phyloP scores from a whole-genome alignment of 2,888 invertebrate species.

The Plutella xylostella region DNA sequence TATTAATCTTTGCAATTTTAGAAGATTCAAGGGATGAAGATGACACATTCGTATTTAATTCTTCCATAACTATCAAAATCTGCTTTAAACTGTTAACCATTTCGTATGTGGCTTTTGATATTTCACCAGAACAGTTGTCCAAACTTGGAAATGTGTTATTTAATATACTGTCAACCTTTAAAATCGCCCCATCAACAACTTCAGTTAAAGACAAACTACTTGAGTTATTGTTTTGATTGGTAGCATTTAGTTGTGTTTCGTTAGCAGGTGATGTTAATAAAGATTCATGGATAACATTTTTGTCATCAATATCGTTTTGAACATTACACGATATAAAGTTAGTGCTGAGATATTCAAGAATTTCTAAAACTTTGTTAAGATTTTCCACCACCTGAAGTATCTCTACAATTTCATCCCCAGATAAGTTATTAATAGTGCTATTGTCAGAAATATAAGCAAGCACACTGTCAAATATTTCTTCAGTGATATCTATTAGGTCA shows the following conservation, averaged over 20 bases:
- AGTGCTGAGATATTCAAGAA: constrained; percentile 2
- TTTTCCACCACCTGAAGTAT: neutral
- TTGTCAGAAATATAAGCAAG: neutral
- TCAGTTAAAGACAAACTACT: neutral
- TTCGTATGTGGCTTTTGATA: neutral
- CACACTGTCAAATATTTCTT: constrained; percentile 1
- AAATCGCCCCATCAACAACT: neutral
- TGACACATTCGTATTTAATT: too few relatives aligned
- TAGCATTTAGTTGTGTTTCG: too few relatives aligned
- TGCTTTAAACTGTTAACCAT: neutral
- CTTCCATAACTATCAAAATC: neutral
- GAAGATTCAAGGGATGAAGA: too few relatives aligned
- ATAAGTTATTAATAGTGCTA: neutral
- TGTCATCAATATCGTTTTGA: too few relatives aligned
- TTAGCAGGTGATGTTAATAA: too few relatives aligned
- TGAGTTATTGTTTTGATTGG: neutral
- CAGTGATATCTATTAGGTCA: constrained; percentile 1
- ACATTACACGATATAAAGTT: too few relatives aligned
- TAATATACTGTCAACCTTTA: neutral
- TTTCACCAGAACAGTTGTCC: neutral
- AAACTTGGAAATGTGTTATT: neutral
- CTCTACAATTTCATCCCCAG: neutral
- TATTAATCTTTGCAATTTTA: too few relatives aligned
- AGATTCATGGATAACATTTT: too few relatives aligned
- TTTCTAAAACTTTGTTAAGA: constrained; percentile 2